Evolutionary conservation across 2,113 vertebrate species (phyloP).

Genomic region (Eira barbara): DNA sequence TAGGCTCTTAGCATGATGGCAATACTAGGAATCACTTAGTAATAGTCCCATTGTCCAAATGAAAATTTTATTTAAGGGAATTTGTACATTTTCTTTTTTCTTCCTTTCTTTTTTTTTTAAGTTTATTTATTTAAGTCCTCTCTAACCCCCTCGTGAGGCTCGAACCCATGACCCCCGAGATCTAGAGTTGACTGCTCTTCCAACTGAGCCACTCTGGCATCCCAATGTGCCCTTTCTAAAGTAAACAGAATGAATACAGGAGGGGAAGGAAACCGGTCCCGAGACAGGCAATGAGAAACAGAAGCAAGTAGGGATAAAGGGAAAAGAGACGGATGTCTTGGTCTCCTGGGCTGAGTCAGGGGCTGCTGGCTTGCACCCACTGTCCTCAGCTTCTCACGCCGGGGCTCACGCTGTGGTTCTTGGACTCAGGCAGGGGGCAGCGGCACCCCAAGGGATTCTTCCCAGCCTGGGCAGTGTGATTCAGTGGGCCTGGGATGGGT

Average conservation of each 20-base stretch:
- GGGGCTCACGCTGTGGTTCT: fast-evolving
- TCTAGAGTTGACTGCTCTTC: neutral
- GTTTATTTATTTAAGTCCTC: neutral
- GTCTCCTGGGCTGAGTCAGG: too few species aligned
- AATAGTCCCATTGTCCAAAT: neutral
- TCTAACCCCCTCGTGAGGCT: neutral
- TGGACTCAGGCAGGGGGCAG: neutral
- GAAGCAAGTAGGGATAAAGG: neutral
- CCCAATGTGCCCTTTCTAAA: neutral
- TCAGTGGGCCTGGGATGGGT: neutral
- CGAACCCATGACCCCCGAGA: neutral
- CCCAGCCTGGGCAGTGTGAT: neutral
- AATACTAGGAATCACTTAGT: neutral
- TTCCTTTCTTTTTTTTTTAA: neutral
- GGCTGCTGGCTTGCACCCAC: fast-evolving
- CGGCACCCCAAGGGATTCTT: neutral
- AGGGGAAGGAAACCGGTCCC: neutral
- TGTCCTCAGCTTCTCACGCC: fast-evolving
- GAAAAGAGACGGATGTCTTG: neutral
- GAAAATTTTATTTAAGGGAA: neutral
- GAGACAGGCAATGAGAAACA: neutral
- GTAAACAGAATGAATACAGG: neutral
- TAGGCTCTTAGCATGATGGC: neutral
- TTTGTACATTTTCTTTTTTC: neutral
- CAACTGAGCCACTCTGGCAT: neutral